phyloP scores from a whole-genome alignment of 1,140 invertebrate species.

The Coptotermes formosanus region DNA sequence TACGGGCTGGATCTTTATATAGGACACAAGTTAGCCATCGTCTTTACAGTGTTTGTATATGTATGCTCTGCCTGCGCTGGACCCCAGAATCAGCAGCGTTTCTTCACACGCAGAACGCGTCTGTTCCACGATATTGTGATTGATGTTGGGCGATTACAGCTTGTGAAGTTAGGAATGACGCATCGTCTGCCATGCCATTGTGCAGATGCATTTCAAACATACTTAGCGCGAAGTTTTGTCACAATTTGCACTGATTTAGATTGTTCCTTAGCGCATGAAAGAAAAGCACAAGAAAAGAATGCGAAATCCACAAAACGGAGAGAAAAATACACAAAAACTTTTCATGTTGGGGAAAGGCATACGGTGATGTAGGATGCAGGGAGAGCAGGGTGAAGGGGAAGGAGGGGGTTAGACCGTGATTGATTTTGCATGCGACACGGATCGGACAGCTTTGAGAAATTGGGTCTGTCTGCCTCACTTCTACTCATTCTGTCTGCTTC shows the following conservation, averaged over 20 bases:
- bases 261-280: background rate
- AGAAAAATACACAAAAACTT: background rate
- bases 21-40: too few relatives aligned
- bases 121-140: background rate
- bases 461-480: conserved; percentile 46
- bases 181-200: background rate
- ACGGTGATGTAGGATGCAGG: background rate
- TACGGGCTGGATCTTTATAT: too few relatives aligned
- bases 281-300: background rate
- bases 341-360: background rate
- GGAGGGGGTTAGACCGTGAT: conserved; percentile 42
- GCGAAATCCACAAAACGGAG: background rate
- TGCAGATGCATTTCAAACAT: background rate
- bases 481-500: conserved; percentile 9
- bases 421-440: conserved; percentile 56
- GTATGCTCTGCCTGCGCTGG: too few relatives aligned
- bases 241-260: background rate
- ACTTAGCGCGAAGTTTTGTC: background rate
- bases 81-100: too few relatives aligned
- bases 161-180: background rate
- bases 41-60: too few relatives aligned
- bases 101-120: too few relatives aligned
- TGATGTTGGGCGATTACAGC: background rate
- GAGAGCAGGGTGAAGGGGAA: background rate
- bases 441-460: conserved; percentile 57